phyloP scores from a whole-genome alignment of 2,113 vertebrate species.

The Montifringilla adamsi region DNA sequence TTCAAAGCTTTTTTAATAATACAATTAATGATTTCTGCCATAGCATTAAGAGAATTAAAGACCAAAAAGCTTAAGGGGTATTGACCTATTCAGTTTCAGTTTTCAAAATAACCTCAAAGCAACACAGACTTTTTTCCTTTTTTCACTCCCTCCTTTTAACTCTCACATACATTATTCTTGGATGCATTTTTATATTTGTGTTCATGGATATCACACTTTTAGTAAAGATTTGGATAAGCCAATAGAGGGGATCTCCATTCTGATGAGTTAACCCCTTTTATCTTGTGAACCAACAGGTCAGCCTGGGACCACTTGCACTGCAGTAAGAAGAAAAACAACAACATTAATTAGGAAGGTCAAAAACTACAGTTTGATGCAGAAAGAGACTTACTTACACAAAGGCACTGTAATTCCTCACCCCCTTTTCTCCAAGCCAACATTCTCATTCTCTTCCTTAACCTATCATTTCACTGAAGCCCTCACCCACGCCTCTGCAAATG shows the following conservation, averaged over 20 bases:
- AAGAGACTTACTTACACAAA: not conserved
- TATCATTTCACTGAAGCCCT: not conserved
- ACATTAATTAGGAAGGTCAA: slow-evolving; percentile 25
- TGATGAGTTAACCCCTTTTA: not conserved
- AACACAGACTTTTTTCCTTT: not conserved
- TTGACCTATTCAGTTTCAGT: slow-evolving; percentile 24
- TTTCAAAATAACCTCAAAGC: slow-evolving; percentile 29
- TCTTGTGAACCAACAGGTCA: slow-evolving; percentile 1
- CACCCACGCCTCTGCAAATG: not conserved
- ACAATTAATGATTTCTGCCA: slow-evolving; percentile 14
- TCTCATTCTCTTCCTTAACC: not conserved
- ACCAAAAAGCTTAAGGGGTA: slow-evolving; percentile 24
- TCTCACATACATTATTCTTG: not conserved
- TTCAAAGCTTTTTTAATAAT: slow-evolving; percentile 31
- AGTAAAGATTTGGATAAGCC: slow-evolving; percentile 14
- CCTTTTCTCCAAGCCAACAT: not conserved
- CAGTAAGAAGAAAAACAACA: slow-evolving; percentile 34
- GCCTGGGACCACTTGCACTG: not conserved
- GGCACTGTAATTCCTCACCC: not conserved
- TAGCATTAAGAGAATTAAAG: slow-evolving; percentile 33
- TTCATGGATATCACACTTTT: not conserved
- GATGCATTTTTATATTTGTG: not conserved
- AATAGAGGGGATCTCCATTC: slow-evolving; percentile 9
- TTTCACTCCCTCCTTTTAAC: not conserved
- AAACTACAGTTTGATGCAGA: not conserved